Evolutionary conservation across 2,113 vertebrate genomes (phyloP).

Genomic region (Globicephala melas): DNA sequence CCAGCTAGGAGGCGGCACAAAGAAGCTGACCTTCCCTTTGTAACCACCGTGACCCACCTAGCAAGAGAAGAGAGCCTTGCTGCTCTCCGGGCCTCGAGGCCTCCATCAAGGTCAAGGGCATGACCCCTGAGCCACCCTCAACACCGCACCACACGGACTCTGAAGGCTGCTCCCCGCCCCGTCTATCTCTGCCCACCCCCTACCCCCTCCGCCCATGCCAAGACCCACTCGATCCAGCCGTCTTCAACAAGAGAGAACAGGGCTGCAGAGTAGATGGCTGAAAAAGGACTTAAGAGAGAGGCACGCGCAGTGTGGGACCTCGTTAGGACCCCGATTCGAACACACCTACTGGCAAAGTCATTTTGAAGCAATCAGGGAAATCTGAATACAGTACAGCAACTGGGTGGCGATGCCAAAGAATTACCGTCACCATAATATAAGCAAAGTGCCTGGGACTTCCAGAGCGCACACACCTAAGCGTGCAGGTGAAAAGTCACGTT

Average conservation of each 20-base stretch:
- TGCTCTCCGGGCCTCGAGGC: background rate
- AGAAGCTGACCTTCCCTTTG: background rate
- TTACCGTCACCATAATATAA: too few relatives aligned
- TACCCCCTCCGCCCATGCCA: background rate
- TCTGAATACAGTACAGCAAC: background rate
- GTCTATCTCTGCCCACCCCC: background rate
- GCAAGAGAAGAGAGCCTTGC: background rate
- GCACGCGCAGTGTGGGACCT: too few relatives aligned
- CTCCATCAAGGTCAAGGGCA: background rate
- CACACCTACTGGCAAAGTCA: too few relatives aligned
- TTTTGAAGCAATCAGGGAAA: background rate
- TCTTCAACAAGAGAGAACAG: background rate
- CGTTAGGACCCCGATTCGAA: background rate
- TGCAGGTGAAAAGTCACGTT: too few relatives aligned
- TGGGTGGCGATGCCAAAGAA: too few relatives aligned
- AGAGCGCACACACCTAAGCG: background rate
- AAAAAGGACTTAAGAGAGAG: background rate
- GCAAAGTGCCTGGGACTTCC: background rate
- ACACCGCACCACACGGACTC: background rate
- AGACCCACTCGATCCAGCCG: rapidly evolving
- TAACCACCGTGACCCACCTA: background rate
- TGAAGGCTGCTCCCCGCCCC: background rate
- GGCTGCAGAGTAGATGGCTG: background rate
- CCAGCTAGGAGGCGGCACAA: background rate
- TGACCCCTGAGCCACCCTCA: background rate